Evolutionary conservation across 2,888 invertebrate genomes (phyloP).

Genomic region (Catocala sponsa): DNA sequence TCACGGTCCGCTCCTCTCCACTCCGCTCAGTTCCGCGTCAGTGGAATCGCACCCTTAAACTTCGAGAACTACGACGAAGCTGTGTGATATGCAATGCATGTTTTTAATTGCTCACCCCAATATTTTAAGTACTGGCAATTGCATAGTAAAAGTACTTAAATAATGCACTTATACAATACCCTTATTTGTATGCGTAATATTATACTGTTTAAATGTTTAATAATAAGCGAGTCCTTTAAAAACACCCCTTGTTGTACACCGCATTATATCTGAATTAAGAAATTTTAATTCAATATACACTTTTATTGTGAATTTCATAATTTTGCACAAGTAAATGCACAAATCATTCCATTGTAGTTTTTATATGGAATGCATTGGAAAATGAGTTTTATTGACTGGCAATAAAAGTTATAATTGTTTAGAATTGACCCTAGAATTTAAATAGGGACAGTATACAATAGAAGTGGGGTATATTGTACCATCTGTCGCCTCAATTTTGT

Average conservation of each 20-base stretch:
- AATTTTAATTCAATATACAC: conserved; percentile 32
- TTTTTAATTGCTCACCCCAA: too few relatives aligned
- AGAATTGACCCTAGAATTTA: conserved; percentile 39
- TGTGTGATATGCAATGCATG: too few relatives aligned
- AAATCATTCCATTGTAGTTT: conserved; percentile 51
- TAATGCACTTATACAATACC: not conserved
- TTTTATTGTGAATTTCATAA: conserved; percentile 32
- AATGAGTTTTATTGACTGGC: conserved; percentile 25
- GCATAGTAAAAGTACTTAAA: conserved; percentile 1
- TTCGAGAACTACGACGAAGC: too few relatives aligned
- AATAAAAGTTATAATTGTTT: conserved; percentile 14
- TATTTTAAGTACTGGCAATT: too few relatives aligned
- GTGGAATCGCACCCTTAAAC: too few relatives aligned
- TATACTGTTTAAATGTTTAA: not conserved
- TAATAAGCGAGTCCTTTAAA: not conserved
- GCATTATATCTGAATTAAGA: conserved; percentile 26
- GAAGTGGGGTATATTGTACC: conserved; percentile 68
- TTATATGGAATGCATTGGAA: conserved; percentile 10
- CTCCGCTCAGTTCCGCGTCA: too few relatives aligned
- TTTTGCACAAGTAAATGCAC: conserved; percentile 39
- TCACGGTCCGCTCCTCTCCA: too few relatives aligned
- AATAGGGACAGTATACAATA: conserved; percentile 61
- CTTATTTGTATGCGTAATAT: not conserved
- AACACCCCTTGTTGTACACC: conserved; percentile 17
- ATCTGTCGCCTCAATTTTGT: conserved; percentile 72